Percentiles rank a stretch among this genome's conserved stretches.
phyloP scores from a whole-genome alignment of 2,113 vertebrate species.

The Leucopternis melanops region DNA sequence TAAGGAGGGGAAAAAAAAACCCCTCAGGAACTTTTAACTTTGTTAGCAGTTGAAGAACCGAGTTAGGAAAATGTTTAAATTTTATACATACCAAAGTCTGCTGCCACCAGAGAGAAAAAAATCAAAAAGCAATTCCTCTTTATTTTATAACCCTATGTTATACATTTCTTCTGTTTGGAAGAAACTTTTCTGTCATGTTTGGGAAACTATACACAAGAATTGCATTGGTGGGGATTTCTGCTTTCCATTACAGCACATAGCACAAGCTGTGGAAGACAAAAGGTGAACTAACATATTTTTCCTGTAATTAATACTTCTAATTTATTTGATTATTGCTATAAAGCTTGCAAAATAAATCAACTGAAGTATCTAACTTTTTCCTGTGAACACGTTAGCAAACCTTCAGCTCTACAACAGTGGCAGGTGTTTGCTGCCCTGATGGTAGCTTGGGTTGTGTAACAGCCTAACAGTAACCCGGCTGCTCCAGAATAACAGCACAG shows the following conservation, averaged over 20 bases:
- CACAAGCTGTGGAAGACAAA: background rate
- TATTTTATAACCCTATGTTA: background rate
- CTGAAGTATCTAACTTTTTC: background rate
- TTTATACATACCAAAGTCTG: background rate
- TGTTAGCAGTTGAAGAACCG: background rate
- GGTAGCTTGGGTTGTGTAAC: background rate
- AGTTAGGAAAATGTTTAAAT: background rate
- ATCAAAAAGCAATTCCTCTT: background rate
- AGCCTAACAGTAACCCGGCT: background rate
- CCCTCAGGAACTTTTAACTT: background rate
- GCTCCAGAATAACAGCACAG: background rate
- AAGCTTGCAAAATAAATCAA: background rate
- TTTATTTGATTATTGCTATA: background rate
- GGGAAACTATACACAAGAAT: background rate
- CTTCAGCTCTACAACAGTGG: background rate
- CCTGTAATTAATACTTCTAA: background rate
- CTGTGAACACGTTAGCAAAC: background rate
- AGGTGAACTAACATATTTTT: background rate
- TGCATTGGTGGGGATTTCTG: background rate
- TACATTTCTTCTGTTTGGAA: background rate
- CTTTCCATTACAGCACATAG: background rate
- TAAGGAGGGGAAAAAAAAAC: rapidly evolving
- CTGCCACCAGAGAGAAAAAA: background rate
- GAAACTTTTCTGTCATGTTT: background rate
- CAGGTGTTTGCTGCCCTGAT: background rate